phyloP scores from a whole-genome alignment of 2,797 vertebrate species.

The Sphenopsis melanotis region DNA sequence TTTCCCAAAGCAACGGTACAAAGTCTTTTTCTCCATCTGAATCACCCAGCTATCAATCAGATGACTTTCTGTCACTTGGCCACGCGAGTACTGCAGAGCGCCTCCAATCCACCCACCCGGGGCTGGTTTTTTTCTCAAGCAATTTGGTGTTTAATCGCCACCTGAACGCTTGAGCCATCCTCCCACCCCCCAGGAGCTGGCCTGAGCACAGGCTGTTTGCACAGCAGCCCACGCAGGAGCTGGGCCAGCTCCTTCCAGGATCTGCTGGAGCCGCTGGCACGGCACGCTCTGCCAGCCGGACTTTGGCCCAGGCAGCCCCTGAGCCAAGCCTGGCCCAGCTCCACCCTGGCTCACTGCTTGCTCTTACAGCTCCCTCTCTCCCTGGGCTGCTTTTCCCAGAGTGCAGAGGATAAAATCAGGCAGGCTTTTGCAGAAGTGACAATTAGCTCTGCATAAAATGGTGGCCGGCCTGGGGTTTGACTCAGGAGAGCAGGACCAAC shows the following conservation, averaged over 20 bases:
- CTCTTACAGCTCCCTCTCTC: background rate
- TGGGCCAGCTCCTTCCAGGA: background rate
- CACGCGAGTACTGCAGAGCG: rapidly evolving
- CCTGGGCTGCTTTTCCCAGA: background rate
- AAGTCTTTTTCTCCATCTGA: background rate
- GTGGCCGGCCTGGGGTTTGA: background rate
- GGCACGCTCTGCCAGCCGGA: background rate
- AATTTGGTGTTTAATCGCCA: background rate
- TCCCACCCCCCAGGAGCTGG: background rate
- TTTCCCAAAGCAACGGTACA: background rate
- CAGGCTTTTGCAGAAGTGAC: background rate
- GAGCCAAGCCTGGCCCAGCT: background rate
- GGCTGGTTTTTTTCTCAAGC: background rate
- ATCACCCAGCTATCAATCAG: background rate
- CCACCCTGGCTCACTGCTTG: background rate
- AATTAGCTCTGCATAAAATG: background rate
- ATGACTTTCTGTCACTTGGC: background rate
- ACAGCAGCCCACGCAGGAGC: background rate
- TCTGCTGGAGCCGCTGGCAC: rapidly evolving
- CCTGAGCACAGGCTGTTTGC: background rate
- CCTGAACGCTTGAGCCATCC: background rate
- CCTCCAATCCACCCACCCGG: background rate
- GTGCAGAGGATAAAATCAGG: background rate
- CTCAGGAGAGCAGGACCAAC: background rate
- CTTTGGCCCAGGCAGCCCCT: background rate